phyloP scores from a whole-genome alignment of 2,888 invertebrate species.

The Cremastinae sp. region DNA sequence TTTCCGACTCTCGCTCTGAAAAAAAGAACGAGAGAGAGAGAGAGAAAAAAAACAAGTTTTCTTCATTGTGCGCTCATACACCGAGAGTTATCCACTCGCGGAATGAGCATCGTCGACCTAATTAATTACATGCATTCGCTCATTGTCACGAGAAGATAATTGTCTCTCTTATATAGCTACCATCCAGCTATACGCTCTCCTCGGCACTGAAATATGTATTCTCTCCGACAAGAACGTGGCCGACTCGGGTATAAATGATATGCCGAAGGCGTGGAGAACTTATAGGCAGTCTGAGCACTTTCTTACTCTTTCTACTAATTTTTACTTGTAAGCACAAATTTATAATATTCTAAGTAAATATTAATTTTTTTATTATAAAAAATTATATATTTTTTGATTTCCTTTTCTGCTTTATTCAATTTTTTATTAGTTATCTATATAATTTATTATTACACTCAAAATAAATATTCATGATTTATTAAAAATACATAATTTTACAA shows the following conservation, averaged over 20 bases:
- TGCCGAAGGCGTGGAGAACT: slow-evolving; percentile 13
- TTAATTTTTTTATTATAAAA: no score
- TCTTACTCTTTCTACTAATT: background rate
- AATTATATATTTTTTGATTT: no score
- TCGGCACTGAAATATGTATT: slow-evolving; percentile 10
- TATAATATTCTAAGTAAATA: slow-evolving; percentile 20
- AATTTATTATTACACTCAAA: no score
- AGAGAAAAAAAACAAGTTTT: background rate
- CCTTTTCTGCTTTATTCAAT: no score
- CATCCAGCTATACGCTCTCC: background rate
- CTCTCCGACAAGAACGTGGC: slow-evolving; percentile 31
- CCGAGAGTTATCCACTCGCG: slow-evolving; percentile 37
- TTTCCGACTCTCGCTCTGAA: slow-evolving; percentile 15
- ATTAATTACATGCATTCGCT: slow-evolving; percentile 60
- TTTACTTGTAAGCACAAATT: background rate
- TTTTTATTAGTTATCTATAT: no score
- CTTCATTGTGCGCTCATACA: slow-evolving; percentile 20
- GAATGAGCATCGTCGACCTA: slow-evolving; percentile 58
- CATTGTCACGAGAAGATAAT: slow-evolving; percentile 58
- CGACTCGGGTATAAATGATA: background rate
- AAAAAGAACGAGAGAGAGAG: no score
- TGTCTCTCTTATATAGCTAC: slow-evolving; percentile 38
- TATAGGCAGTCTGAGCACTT: background rate
- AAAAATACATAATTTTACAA: no score
- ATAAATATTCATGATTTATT: no score